phyloP scores from a whole-genome alignment of 2,888 invertebrate genomes.

The Patella pellucida region DNA sequence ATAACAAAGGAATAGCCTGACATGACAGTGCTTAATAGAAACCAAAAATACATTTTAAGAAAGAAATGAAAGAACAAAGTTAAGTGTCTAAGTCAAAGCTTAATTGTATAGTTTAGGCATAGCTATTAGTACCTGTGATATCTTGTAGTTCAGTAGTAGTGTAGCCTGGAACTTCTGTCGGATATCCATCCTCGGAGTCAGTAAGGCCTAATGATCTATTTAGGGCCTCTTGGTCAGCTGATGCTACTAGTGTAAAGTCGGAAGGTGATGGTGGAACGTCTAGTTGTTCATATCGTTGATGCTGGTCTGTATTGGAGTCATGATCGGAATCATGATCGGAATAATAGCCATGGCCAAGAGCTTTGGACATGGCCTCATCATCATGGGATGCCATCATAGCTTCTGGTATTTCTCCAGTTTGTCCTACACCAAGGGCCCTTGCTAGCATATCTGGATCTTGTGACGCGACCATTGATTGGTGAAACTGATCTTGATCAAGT shows the following conservation, averaged over 20 bases:
- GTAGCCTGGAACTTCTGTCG: no score
- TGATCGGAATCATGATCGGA: slow-evolving; percentile 31
- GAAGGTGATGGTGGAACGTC: slow-evolving; percentile 68
- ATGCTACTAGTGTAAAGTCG: slow-evolving; percentile 65
- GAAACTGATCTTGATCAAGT: slow-evolving; percentile 10
- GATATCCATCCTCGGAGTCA: neutral
- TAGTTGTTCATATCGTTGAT: slow-evolving; percentile 25
- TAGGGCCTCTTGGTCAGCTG: slow-evolving; percentile 61
- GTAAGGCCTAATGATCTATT: slow-evolving; percentile 41
- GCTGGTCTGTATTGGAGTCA: slow-evolving; percentile 31
- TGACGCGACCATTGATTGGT: slow-evolving; percentile 65
- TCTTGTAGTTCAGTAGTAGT: no score
- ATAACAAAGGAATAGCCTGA: no score
- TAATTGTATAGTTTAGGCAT: no score
- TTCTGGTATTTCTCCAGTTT: neutral
- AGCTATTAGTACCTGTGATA: no score
- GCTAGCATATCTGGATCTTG: slow-evolving; percentile 61
- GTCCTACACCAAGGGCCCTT: slow-evolving; percentile 38
- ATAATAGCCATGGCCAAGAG: slow-evolving; percentile 30
- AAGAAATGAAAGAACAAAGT: no score
- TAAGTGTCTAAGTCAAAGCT: no score
- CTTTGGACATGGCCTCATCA: slow-evolving; percentile 32
- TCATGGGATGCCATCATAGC: slow-evolving; percentile 35
- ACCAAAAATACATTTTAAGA: no score
- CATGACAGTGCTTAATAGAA: no score